Evolutionary conservation across 1,140 invertebrate genomes (phyloP), one percentile per base, ranked within the genome.

Genomic region (Monomorium pharaonis): DNA sequence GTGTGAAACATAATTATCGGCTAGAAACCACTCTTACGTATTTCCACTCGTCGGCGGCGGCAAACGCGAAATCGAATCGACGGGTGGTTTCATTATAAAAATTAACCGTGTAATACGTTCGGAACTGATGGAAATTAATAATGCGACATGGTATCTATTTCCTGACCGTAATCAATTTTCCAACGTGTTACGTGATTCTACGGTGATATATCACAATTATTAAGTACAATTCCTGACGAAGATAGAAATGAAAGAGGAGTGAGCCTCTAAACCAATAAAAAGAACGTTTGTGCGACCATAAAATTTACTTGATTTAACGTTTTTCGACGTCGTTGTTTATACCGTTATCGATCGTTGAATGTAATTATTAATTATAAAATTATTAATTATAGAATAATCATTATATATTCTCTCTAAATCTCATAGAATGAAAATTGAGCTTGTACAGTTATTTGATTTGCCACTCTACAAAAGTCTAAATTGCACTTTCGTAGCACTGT

Each of bases 51-150:
- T 18, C 51, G 58, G 6, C 47, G 24, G 33, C 21, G 18, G 37
- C 44, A 27, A 47, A 49, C 62, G 60, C 76, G 60, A 27, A 80
- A 80, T 69, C 76, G 44, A 67, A 67, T 67, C 60, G 56, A 77
- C 44, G 62, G 44, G n/a, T 72, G 78, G 78, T 72, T 83, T 83
- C 67, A 60, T 83, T 83, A 83, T 83, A 83, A 83, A 83, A 83
- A 83, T 83, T 83, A 83, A 83, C 44, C 67, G 51, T 56, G 24
- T 80, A 80, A 80, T 54, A 80, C 78, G 78, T 72, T 72, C 78
- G 51, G 78, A 58, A 83, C 33, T 69, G 78, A 83, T 83, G 67
- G 67, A 56, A 72, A 72, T 83, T 83, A 81, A 83, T 83, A 83
- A 83, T 83, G 27, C 54, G 78, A 33, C 67, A 67, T n/a, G 37